These are phyloP conservation scores for Archilochus colubris DNA, from an alignment of 2,113 vertebrate species.

Conservation along the genomic window DNA sequence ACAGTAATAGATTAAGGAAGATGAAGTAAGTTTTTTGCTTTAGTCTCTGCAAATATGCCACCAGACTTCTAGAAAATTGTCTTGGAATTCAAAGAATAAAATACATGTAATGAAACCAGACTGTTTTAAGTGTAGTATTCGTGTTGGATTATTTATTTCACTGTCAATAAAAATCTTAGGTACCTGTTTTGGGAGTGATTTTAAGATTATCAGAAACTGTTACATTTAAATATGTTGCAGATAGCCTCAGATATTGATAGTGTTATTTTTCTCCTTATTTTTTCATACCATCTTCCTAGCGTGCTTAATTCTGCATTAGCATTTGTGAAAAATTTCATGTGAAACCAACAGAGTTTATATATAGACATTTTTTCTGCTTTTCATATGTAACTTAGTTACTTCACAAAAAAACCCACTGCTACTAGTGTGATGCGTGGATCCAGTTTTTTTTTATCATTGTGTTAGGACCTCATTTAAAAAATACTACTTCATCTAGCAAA, in stretches of 20 bases:
- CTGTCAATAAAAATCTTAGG: background rate
- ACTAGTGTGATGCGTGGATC: background rate
- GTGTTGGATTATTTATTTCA: background rate
- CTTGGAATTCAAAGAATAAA: background rate
- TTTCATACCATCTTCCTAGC: background rate
- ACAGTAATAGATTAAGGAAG: constrained; percentile 5
- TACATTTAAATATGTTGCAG: background rate
- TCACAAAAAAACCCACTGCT: background rate
- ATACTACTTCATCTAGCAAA: background rate
- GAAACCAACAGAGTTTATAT: background rate
- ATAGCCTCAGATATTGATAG: background rate
- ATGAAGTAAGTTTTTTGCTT: background rate
- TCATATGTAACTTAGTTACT: background rate
- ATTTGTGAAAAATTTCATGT: background rate
- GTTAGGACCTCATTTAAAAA: background rate
- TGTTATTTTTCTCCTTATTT: background rate
- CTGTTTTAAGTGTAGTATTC: background rate
- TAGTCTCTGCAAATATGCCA: background rate
- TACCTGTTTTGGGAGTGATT: background rate
- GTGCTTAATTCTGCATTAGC: background rate
- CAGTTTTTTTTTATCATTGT: background rate
- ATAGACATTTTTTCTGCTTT: background rate
- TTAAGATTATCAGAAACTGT: background rate
- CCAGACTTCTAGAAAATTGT: background rate
- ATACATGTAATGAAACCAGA: background rate